Conservation (phyloP, 2,888 invertebrate species). For the Apotomis turbidana region DNA sequence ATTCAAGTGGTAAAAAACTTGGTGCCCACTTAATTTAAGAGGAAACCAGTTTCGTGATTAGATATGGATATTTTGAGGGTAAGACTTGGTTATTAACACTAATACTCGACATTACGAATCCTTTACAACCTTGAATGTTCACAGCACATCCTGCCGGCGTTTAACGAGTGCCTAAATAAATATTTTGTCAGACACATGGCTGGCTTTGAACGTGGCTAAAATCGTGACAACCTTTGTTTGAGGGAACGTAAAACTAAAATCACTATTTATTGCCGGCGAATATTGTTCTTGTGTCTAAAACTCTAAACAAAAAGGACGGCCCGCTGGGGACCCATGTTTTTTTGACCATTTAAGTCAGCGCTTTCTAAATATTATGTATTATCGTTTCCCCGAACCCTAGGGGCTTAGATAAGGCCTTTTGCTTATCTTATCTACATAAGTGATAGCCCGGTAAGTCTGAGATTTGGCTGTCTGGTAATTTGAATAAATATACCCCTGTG, state of each 20-base stretch:
- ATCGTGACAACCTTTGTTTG: conserved; percentile 51
- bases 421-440: conserved; percentile 71
- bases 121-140: conserved; percentile 78
- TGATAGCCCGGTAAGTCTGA: conserved; percentile 57
- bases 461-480: conserved; percentile 54
- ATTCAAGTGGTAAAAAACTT: conserved; percentile 38
- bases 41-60: conserved; percentile 37
- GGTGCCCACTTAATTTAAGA: conserved; percentile 36
- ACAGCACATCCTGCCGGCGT: conserved; percentile 77
- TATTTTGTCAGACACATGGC: conserved; percentile 72
- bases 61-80: conserved; percentile 28
- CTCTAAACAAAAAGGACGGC: conserved; percentile 54
- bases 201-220: conserved; percentile 59
- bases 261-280: conserved; percentile 67
- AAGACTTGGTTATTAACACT: conserved; percentile 35
- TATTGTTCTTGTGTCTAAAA: conserved; percentile 64
- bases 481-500: conserved; percentile 49
- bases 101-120: conserved; percentile 51
- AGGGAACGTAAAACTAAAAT: conserved; percentile 60
- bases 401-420: conserved; percentile 65
- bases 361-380: conserved; percentile 68
- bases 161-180: conserved; percentile 82
- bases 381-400: conserved; percentile 58
- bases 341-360: conserved; percentile 55
- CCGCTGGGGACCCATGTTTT: conserved; percentile 69